Evolutionary conservation across 2,113 vertebrate genomes (phyloP).

Genomic region (Coptodon bakossiorum): DNA sequence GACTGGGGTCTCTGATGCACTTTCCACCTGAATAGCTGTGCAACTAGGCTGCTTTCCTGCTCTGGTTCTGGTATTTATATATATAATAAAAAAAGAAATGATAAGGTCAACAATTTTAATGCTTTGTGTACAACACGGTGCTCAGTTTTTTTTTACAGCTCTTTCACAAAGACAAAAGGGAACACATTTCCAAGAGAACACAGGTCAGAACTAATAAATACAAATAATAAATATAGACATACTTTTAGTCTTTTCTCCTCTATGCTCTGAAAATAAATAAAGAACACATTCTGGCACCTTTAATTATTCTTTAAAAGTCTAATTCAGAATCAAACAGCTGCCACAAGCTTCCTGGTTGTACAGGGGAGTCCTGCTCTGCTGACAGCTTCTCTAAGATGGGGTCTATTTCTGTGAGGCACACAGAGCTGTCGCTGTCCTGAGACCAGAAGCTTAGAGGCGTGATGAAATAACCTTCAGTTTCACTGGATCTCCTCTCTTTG

Average conservation of each 20-base stretch:
- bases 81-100: not conserved
- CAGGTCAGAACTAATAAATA: not conserved
- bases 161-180: not conserved
- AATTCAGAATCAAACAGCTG: conserved; percentile 62
- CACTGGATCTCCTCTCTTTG: not conserved
- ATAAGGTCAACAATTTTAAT: not conserved
- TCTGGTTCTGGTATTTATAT: not conserved
- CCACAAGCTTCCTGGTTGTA: conserved; percentile 42
- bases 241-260: not conserved
- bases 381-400: conserved; percentile 12
- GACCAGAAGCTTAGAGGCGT: conserved; percentile 57
- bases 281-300: not conserved
- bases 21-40: not conserved
- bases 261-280: not conserved
- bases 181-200: not conserved
- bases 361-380: not conserved
- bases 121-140: not conserved
- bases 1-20: not conserved
- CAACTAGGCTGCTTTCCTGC: not conserved
- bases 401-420: not conserved
- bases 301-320: not conserved
- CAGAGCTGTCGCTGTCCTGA: conserved; percentile 52
- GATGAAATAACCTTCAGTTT: conserved; percentile 2
- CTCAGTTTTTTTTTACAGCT: not conserved
- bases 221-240: not conserved